Evolutionary conservation across 2,113 vertebrate genomes (phyloP).

Genomic region (Blennius ocellaris): DNA sequence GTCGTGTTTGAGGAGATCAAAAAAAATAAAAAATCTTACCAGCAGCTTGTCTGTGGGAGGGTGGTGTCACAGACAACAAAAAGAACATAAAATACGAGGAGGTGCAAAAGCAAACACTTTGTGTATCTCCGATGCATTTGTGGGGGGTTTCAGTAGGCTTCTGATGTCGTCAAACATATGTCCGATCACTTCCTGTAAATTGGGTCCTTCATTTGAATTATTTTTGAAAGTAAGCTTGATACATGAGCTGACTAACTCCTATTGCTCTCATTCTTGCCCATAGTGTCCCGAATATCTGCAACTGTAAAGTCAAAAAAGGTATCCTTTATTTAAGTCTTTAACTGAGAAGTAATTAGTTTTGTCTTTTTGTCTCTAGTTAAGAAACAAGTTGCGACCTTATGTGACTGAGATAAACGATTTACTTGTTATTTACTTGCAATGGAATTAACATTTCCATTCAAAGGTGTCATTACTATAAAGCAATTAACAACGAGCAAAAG

Average conservation of each 20-base stretch:
- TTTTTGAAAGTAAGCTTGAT: conserved; percentile 38
- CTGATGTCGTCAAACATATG: conserved; percentile 70
- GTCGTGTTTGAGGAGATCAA: conserved; percentile 64
- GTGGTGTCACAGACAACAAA: conserved; percentile 75
- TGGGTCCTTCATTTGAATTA: conserved; percentile 40
- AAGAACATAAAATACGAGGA: conserved; percentile 72
- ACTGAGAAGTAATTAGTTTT: neutral
- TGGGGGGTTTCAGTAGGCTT: conserved; percentile 58
- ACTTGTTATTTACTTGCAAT: neutral
- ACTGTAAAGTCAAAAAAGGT: conserved; percentile 3
- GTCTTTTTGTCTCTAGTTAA: neutral
- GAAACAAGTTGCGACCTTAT: conserved; percentile 5
- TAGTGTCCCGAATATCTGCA: neutral
- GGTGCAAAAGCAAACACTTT: conserved; percentile 74
- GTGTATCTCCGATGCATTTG: conserved; percentile 58
- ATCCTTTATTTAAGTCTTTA: conserved; percentile 8
- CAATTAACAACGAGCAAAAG: conserved; percentile 49
- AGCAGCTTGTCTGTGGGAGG: conserved; percentile 79
- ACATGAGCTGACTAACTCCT: conserved; percentile 20
- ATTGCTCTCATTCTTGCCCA: conserved; percentile 7
- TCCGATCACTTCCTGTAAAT: conserved; percentile 61
- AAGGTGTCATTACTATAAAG: conserved; percentile 50
- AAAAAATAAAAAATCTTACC: conserved; percentile 31
- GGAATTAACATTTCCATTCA: conserved; percentile 40
- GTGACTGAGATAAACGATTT: conserved; percentile 24